phyloP scores from a whole-genome alignment of 2,888 invertebrate species.

The Oxycera nigricornis region DNA sequence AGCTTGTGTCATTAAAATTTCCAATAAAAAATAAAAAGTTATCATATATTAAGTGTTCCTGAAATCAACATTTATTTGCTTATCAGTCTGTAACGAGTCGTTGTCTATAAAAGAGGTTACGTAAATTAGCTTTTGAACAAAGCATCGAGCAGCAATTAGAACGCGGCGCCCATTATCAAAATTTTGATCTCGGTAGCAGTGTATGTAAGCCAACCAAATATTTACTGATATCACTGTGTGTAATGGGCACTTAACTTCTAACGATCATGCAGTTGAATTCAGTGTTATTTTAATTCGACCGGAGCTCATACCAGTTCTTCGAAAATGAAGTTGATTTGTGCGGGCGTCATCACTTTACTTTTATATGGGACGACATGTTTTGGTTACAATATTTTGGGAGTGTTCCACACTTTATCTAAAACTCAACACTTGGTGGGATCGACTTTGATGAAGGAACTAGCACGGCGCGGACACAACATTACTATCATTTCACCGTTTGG shows the following conservation, averaged over 20 bases:
- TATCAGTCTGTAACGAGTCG: too few species aligned
- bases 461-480: constrained; percentile 55
- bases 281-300: not conserved
- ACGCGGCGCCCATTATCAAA: not conserved
- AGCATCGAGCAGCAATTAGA: not conserved
- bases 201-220: not conserved
- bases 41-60: too few species aligned
- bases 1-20: too few species aligned
- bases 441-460: constrained; percentile 53
- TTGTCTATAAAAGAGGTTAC: too few species aligned
- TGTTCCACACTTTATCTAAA: constrained; percentile 47
- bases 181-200: not conserved
- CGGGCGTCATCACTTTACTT: not conserved
- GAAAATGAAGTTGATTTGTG: not conserved
- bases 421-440: constrained; percentile 56
- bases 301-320: not conserved
- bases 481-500: constrained; percentile 53
- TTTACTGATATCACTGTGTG: not conserved
- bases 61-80: too few species aligned
- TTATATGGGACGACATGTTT: not conserved
- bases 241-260: not conserved
- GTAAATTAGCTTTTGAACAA: too few species aligned
- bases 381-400: constrained; percentile 28
- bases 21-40: too few species aligned
- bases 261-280: not conserved